Evolutionary conservation across 2,888 invertebrate species (phyloP).

Genomic region (Spodoptera littoralis): DNA sequence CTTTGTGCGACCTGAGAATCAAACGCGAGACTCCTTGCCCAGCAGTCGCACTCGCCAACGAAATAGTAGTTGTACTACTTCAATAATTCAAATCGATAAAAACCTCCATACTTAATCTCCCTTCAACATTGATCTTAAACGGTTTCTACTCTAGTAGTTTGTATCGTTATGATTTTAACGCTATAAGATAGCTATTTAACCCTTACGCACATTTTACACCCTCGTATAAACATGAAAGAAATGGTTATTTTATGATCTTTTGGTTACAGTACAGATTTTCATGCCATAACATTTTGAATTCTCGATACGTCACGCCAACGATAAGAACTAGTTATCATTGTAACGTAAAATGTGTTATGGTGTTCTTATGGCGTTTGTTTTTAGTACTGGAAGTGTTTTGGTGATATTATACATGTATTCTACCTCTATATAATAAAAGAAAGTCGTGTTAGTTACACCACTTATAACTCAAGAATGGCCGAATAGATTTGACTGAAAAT

Average conservation of each 20-base stretch:
- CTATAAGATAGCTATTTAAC: conserved; percentile 84
- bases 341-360: conserved; percentile 60
- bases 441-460: no score
- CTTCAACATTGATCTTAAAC: conserved; percentile 77
- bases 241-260: conserved; percentile 85
- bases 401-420: neutral
- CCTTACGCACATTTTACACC: conserved; percentile 84
- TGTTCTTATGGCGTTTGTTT: conserved; percentile 62
- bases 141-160: conserved; percentile 85
- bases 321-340: conserved; percentile 75
- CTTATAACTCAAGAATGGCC: no score
- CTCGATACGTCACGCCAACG: conserved; percentile 77
- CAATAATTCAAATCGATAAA: neutral
- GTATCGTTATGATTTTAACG: conserved; percentile 86
- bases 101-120: conserved; percentile 11
- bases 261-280: conserved; percentile 76
- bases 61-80: no score
- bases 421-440: no score
- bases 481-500: no score
- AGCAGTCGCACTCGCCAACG: no score
- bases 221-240: conserved; percentile 84
- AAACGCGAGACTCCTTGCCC: no score
- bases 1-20: no score
- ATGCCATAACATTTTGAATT: conserved; percentile 87
- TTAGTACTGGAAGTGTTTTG: conserved; percentile 11